A percentile compares a stretch with the other conserved stretches of the same genome.
Evolutionary conservation across 2,113 vertebrate genomes (phyloP).

Genomic region (mouse (Mus musculus)): DNA sequence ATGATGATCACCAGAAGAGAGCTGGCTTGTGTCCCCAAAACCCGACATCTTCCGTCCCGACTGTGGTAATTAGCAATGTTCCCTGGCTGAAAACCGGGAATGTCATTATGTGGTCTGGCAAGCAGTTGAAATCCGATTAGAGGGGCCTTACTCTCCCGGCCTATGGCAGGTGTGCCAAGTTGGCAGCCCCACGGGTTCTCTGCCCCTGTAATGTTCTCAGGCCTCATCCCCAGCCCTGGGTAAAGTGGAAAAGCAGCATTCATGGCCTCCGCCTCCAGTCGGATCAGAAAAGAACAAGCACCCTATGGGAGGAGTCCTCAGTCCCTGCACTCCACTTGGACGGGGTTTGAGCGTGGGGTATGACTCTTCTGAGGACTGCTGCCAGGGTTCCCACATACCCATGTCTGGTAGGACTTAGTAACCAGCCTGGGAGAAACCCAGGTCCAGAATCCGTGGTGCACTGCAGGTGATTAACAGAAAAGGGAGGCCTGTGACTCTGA

Average conservation of each 20-base stretch:
- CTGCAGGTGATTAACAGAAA: not conserved
- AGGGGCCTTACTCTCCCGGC: not conserved
- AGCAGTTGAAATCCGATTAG: conserved; percentile 72
- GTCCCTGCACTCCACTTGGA: not conserved
- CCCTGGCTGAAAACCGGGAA: conserved; percentile 57
- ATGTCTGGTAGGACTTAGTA: not conserved
- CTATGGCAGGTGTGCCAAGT: conserved; percentile 17
- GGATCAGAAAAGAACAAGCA: not conserved
- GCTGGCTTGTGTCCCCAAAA: conserved; percentile 3
- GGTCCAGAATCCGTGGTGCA: not conserved
- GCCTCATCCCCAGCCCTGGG: not conserved
- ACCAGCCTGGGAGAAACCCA: not conserved
- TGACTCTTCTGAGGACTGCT: not conserved
- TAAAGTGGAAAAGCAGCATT: not conserved
- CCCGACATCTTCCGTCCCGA: not conserved
- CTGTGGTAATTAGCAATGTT: conserved; percentile 76
- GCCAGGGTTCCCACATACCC: not conserved
- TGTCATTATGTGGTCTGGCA: conserved; percentile 66
- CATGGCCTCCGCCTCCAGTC: not conserved
- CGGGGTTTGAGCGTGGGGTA: not conserved
- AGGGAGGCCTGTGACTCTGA: not conserved
- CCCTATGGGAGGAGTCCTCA: not conserved
- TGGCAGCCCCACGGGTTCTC: not conserved
- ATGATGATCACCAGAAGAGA: not conserved
- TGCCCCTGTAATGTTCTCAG: not conserved